phyloP scores from a whole-genome alignment of 2,113 vertebrate genomes.

The Sapayoa aenigma region DNA sequence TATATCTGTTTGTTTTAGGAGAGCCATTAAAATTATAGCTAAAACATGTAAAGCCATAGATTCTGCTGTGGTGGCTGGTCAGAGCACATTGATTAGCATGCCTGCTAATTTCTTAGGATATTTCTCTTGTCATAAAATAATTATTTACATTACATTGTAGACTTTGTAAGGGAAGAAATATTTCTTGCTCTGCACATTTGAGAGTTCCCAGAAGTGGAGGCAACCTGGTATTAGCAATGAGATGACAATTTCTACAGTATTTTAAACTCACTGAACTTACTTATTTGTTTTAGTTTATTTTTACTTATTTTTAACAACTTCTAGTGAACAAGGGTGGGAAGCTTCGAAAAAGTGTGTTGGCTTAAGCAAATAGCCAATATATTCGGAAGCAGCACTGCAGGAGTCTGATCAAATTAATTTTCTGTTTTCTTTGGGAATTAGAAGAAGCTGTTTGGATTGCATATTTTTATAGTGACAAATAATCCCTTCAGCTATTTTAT shows the following conservation, averaged over 20 bases:
- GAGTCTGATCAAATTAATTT: neutral
- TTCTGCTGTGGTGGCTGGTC: neutral
- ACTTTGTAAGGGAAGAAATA: neutral
- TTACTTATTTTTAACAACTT: neutral
- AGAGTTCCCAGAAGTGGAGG: neutral
- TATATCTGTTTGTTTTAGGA: neutral
- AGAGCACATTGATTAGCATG: neutral
- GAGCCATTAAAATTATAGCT: neutral
- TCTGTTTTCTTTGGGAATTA: neutral
- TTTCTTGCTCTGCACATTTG: neutral
- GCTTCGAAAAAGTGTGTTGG: neutral
- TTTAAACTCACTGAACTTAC: neutral
- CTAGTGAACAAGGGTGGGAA: neutral
- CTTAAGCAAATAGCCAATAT: neutral
- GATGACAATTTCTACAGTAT: neutral
- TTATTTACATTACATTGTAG: neutral
- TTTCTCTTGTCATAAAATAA: neutral
- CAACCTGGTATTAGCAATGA: neutral
- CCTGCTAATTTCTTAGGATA: neutral
- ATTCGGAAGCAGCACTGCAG: neutral
- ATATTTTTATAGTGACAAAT: neutral
- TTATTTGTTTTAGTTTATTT: neutral
- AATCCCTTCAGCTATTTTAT: neutral
- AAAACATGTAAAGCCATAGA: neutral
- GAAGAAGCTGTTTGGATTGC: neutral